phyloP scores from a whole-genome alignment of 2,113 vertebrate species.

The Rissa tridactyla region DNA sequence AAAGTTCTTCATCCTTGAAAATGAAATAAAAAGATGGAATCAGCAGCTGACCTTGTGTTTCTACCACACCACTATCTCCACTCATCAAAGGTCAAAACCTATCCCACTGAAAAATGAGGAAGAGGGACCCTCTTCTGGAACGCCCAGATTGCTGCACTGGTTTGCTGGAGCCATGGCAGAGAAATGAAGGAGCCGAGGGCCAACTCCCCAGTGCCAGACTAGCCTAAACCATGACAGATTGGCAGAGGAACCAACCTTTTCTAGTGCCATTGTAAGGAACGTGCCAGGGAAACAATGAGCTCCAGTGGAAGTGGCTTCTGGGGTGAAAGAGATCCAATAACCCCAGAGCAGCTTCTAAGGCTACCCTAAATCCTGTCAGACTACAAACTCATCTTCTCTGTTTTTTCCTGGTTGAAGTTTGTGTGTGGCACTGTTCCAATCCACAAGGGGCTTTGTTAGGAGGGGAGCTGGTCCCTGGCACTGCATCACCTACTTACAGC shows the following conservation, averaged over 20 bases:
- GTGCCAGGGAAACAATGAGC: not conserved
- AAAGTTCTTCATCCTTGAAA: not conserved
- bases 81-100: not conserved
- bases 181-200: not conserved
- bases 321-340: not conserved
- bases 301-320: not conserved
- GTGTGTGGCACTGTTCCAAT: not conserved
- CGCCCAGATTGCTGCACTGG: not conserved
- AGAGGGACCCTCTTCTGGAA: not conserved
- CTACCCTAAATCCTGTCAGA: not conserved
- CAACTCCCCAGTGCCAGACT: not conserved
- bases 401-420: not conserved
- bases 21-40: not conserved
- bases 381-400: not conserved
- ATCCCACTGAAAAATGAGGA: not conserved
- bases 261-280: not conserved
- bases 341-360: not conserved
- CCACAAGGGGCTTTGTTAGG: not conserved
- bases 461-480: not conserved
- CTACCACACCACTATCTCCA: not conserved
- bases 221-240: not conserved
- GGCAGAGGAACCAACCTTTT: not conserved
- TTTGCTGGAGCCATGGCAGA: not conserved
- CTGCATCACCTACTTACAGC: not conserved
- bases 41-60: not conserved